These are phyloP conservation scores for Rhopalosiphum nymphaeae DNA, from an alignment of 2,888 invertebrate species.

Conservation along the genomic window DNA sequence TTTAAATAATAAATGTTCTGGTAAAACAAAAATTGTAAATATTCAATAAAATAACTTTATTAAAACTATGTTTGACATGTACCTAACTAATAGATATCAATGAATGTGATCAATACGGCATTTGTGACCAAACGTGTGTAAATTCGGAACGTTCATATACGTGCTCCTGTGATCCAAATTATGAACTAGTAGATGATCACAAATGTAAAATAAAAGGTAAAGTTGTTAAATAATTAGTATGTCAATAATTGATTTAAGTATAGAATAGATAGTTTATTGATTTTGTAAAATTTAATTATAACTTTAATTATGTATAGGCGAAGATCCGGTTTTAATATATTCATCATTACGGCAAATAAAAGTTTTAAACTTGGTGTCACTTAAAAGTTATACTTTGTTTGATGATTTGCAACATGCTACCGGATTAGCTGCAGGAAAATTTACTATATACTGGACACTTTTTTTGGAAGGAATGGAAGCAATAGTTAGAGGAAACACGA, in stretches of 20 bases:
- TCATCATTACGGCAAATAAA: constrained; percentile 78
- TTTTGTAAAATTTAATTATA: background rate
- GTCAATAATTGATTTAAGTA: background rate
- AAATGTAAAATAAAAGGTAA: constrained; percentile 73
- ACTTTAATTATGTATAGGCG: constrained; percentile 71
- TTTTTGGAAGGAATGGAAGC: constrained; percentile 79
- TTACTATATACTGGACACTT: constrained; percentile 84
- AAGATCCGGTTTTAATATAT: constrained; percentile 79
- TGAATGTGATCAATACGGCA: constrained; percentile 71
- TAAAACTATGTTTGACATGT: constrained; percentile 3
- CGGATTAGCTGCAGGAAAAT: constrained; percentile 80
- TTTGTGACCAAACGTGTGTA: constrained; percentile 79
- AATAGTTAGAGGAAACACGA: constrained; percentile 77
- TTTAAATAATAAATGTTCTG: constrained; percentile 69
- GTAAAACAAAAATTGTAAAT: constrained; percentile 68
- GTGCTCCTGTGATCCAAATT: constrained; percentile 78
- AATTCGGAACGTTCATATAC: constrained; percentile 75
- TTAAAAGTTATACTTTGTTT: constrained; percentile 72
- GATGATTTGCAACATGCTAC: constrained; percentile 74
- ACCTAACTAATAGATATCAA: constrained; percentile 67
- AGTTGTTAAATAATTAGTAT: background rate
- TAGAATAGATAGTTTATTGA: background rate
- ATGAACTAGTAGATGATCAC: constrained; percentile 73
- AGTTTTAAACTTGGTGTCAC: constrained; percentile 75
- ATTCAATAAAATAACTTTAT: constrained; percentile 14